Conservation (phyloP, 53 echinoderm and acorn worm species). For the Mesocentrotus franciscanus region DNA sequence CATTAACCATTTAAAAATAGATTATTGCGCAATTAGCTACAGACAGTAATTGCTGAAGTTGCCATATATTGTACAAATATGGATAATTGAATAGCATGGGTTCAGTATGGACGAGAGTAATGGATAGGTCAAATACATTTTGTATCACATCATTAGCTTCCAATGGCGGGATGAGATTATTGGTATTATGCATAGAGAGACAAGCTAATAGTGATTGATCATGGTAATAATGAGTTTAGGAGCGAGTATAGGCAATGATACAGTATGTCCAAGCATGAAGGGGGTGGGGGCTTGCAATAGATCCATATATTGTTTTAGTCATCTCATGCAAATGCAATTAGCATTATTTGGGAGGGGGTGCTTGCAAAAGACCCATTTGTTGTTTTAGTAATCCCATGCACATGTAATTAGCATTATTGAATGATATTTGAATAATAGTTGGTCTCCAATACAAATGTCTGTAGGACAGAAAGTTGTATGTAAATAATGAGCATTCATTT, state of each 20-base stretch:
- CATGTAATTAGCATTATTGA: background rate
- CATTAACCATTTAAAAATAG: background rate
- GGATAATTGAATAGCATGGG: background rate
- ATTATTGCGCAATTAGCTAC: background rate
- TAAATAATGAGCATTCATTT: background rate
- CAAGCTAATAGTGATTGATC: conserved; percentile 37
- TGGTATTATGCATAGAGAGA: background rate
- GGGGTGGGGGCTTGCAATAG: background rate
- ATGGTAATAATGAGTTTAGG: background rate
- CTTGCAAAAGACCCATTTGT: background rate
- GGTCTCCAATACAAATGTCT: background rate
- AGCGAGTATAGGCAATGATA: background rate
- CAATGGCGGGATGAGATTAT: background rate
- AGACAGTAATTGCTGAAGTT: background rate
- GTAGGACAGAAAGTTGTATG: background rate
- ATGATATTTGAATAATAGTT: background rate
- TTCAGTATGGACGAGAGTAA: background rate
- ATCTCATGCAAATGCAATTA: conserved; percentile 10
- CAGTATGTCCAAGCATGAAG: background rate
- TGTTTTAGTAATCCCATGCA: background rate
- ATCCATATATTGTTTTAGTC: conserved; percentile 35
- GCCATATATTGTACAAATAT: background rate
- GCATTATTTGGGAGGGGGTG: background rate
- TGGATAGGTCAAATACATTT: conserved; percentile 8
- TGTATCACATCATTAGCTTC: background rate